Evolutionary conservation across 2,888 invertebrate genomes (phyloP).

Genomic region (Serripes groenlandicus): DNA sequence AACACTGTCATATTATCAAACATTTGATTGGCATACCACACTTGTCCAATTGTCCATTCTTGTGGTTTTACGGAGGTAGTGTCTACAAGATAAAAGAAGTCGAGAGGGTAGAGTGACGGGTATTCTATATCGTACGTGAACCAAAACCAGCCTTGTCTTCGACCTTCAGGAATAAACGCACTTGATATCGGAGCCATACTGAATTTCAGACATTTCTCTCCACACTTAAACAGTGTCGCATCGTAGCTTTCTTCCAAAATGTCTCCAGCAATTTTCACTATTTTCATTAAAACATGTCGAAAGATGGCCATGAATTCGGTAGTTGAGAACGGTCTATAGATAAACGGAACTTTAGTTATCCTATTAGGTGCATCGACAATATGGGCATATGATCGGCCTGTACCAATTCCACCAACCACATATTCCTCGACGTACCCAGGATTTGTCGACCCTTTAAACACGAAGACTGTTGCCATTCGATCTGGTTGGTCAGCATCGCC

Average conservation of each 20-base stretch:
- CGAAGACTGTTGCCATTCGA: conserved; percentile 74
- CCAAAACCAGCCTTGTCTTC: conserved; percentile 82
- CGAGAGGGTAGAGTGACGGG: conserved; percentile 79
- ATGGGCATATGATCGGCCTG: conserved; percentile 64
- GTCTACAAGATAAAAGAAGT: conserved; percentile 82
- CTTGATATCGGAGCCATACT: conserved; percentile 80
- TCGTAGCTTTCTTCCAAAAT: conserved; percentile 79
- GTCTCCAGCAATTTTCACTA: conserved; percentile 67
- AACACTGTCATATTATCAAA: conserved; percentile 75
- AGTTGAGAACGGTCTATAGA: conserved; percentile 78
- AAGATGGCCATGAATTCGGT: conserved; percentile 77
- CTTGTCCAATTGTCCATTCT: conserved; percentile 77
- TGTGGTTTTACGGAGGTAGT: conserved; percentile 70
- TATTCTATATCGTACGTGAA: conserved; percentile 79
- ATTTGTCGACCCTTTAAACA: conserved; percentile 75
- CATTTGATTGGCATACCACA: conserved; percentile 79
- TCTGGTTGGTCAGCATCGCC: conserved; percentile 68
- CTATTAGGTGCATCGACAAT: conserved; percentile 67
- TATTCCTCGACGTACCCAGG: conserved; percentile 81
- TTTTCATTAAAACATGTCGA: conserved; percentile 66
- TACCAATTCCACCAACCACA: conserved; percentile 76
- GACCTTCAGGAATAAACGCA: conserved; percentile 72
- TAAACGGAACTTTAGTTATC: conserved; percentile 77
- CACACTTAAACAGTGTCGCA: conserved; percentile 72
- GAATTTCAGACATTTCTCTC: conserved; percentile 75